Base-by-base conservation (phyloP, 2,888 invertebrate species). In the Orthonychiurus folsomi region DNA sequence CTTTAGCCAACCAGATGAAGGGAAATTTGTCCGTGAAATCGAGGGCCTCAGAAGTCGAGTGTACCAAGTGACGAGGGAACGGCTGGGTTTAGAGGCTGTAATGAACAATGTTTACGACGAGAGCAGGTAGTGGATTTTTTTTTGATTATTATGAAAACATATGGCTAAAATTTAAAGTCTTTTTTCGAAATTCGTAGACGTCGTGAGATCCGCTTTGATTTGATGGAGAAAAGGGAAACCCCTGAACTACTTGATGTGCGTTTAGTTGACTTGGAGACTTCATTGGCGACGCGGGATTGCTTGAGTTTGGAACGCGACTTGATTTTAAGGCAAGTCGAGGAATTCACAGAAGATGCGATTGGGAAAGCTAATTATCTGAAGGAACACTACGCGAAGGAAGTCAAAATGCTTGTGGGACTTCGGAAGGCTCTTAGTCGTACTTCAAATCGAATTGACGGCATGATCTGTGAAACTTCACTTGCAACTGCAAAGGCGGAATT, bases 391-490 rank as follows among this genome's bases (percentile, higher is more conserved):
- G 68, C 63, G 26, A 61, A 65, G 2, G 67, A 70, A 23, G 66
- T 69, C n/a, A 67, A 65, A 58, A 56, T 59, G 0, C 56, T 70
- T 2, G 64, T 65, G 12, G 61, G 60, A 20, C 66, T 68, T 15
- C 55, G 69, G 1, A 67, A 67, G 56, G 60, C 57, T 27, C 63
- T 72, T 1, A 63, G 64, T 20, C 64, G 57, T 24, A 28, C 69
- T 3, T 66, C 70, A 0, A 65, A 59, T 18, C 61, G 63, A 48
- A 72, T 72, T 52, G 68, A 72, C 27, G 70, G 70, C 15, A 65
- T 69, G 63, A 70, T 70, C 59, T 68, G 69, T 27, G 72, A 72
- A 59, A 63, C 64, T 28, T 64, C 70, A 1, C 64, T 72, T 58
- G 70, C 70, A 2, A 52, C 64, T 2, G 64, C 67, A 12, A 66